These are phyloP conservation scores for Glyphotaelius pellucidus DNA, from an alignment of 2,888 invertebrate species.

Conservation along the genomic window DNA sequence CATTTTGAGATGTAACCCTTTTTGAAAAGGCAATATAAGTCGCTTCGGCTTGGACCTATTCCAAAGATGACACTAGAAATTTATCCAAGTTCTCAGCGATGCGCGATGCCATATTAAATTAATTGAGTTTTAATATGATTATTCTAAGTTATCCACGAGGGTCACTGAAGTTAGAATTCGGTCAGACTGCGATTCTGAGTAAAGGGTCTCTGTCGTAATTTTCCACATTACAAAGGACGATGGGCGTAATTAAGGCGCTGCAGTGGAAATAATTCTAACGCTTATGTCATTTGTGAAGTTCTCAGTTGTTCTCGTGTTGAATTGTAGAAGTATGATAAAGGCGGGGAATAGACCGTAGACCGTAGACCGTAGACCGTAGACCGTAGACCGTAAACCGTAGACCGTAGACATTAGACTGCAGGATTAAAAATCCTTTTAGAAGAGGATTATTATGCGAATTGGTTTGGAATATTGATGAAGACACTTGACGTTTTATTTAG, in stretches of 20 bases:
- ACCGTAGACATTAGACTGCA: neutral
- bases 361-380: neutral
- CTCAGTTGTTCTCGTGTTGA: neutral
- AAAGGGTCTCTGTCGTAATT: no score
- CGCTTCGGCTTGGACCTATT: neutral
- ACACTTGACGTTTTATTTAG: neutral
- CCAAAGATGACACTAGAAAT: neutral
- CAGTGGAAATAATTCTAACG: conserved; percentile 22
- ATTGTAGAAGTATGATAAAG: neutral
- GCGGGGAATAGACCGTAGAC: neutral
- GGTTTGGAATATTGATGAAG: neutral
- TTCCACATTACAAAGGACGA: conserved; percentile 4
- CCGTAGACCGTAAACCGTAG: neutral
- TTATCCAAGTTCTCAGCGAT: neutral
- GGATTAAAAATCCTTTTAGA: neutral
- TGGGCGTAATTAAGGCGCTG: conserved; percentile 37
- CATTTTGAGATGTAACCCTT: neutral
- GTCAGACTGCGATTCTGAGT: neutral
- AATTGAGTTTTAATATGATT: neutral
- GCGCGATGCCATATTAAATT: neutral
- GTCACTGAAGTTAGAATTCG: neutral
- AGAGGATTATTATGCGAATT: neutral
- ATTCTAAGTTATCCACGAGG: neutral
- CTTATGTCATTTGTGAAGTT: conserved; percentile 28
- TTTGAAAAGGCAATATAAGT: neutral